A percentile compares a stretch with the other conserved stretches of the same genome.
Evolutionary conservation across 2,888 invertebrate species (phyloP).

Genomic region (Metalampra italica): DNA sequence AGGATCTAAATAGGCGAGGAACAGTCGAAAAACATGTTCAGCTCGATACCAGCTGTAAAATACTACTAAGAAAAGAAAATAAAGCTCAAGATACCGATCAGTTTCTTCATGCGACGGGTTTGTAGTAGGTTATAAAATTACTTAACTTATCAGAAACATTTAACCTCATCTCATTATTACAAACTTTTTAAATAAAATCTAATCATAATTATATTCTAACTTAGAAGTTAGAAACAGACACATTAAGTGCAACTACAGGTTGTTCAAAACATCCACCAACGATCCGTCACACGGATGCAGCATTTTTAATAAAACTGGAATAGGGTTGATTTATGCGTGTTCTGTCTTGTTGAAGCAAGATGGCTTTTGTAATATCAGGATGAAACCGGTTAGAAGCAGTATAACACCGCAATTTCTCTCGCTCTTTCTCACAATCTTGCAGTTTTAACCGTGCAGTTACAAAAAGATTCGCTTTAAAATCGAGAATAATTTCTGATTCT

Average conservation of each 20-base stretch:
- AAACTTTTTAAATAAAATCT: too few relatives aligned
- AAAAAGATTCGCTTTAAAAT: constrained; percentile 34
- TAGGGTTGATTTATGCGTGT: constrained; percentile 57
- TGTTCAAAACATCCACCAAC: constrained; percentile 15
- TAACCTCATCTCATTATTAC: too few relatives aligned
- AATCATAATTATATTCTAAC: too few relatives aligned
- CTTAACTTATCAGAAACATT: too few relatives aligned
- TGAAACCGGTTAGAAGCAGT: constrained; percentile 41
- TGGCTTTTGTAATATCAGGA: constrained; percentile 59
- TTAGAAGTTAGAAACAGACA: too few relatives aligned
- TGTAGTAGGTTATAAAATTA: too few relatives aligned
- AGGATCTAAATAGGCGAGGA: too few relatives aligned
- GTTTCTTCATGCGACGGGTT: too few relatives aligned
- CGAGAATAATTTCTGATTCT: constrained; percentile 4
- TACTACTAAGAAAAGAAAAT: too few relatives aligned
- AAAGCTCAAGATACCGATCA: too few relatives aligned
- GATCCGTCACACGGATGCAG: constrained; percentile 29
- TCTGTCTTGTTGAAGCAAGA: constrained; percentile 58
- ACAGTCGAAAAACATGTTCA: too few relatives aligned
- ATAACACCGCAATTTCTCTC: constrained; percentile 51
- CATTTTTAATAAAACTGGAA: constrained; percentile 57
- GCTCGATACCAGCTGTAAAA: too few relatives aligned
- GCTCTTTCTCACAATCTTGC: constrained; percentile 45
- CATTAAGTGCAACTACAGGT: background rate
- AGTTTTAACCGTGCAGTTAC: constrained; percentile 32